Evolutionary conservation across 1,140 invertebrate genomes (phyloP), one percentile per base, ranked within the genome.

Genomic region (Sogatella furcifera): DNA sequence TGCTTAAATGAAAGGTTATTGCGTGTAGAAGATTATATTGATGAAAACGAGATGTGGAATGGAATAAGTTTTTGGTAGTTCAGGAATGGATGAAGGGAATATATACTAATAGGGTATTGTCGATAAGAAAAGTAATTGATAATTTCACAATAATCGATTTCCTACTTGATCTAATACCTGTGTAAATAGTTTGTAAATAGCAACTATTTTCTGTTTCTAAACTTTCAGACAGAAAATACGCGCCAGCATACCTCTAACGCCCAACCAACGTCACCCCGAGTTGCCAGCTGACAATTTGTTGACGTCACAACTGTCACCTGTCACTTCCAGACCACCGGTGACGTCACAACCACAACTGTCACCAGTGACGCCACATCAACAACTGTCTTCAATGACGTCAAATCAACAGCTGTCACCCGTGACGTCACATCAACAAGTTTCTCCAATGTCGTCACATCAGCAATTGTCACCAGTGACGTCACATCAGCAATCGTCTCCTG

Each of bases 201-300:
- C 11, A 38, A 38, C 34, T 38, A 38, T 38, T 38, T 38, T 38
- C 34, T 38, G 34, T 38, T 38, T 38, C 34, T 13, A 13, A 38
- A 38, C 5, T 38, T 38, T 9, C 34, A 38, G 34, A 13, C 34
- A 38, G 34, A 38, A 38, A 38, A 38, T 38, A 5, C 34, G 34
- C 1, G 34, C 5, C 34, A 38, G 34, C 11, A 38, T 38, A 38
- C 34, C 34, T 11, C 42, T 58, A 13, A 63, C 52, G 14, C 54
- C 54, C 21, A 63, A 66, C 24, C 59, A 61, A 14, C 38, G 65
- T 15, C 65, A 66, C 22, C 65, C 65, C 17, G 59, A 61, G 24
- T 56, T 66, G 11, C 65, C 65, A 22, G 55, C 59, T 3, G 65
- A 66, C 19, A 66, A 59, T 58, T 13, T 65, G 8, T 34, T 61